These are phyloP conservation scores for Oncorhynchus masou DNA, from an alignment of 2,113 vertebrate genomes.

Conservation along the genomic window DNA sequence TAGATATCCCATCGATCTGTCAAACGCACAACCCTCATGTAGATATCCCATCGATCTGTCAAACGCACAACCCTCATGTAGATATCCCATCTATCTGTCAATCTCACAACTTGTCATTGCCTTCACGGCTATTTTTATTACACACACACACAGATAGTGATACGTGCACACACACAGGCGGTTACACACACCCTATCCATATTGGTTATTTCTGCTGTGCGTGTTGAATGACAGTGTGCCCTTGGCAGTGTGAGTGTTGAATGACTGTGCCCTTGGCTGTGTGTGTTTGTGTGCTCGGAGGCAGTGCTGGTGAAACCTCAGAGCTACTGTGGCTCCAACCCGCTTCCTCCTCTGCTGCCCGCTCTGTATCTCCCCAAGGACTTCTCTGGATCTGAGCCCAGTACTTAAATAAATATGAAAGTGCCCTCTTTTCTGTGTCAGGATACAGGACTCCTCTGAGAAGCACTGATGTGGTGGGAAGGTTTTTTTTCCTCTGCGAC, in stretches of 20 bases:
- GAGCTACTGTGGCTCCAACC: neutral
- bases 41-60: constrained; percentile 13
- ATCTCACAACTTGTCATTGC: constrained; percentile 29
- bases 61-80: constrained; percentile 34
- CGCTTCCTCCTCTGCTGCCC: constrained; percentile 6
- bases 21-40: constrained; percentile 33
- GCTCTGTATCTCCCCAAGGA: constrained; percentile 41
- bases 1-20: constrained; percentile 18
- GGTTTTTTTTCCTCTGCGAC: constrained; percentile 26
- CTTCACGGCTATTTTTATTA: constrained; percentile 11
- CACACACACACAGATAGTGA: neutral
- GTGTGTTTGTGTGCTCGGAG: neutral
- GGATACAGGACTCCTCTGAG: constrained; percentile 43
- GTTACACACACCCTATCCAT: neutral
- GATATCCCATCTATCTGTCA: constrained; percentile 11
- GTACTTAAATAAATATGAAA: constrained; percentile 72
- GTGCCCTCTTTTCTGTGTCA: constrained; percentile 62
- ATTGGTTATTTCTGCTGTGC: neutral
- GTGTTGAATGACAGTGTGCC: constrained; percentile 11
- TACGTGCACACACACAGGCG: constrained; percentile 13
- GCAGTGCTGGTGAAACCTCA: neutral
- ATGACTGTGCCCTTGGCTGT: constrained; percentile 1
- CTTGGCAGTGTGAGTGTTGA: neutral
- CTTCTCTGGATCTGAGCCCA: constrained; percentile 60
- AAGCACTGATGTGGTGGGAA: constrained; percentile 28